Conservation (phyloP, 2,113 vertebrate species). For the Sebastes schlegelii region DNA sequence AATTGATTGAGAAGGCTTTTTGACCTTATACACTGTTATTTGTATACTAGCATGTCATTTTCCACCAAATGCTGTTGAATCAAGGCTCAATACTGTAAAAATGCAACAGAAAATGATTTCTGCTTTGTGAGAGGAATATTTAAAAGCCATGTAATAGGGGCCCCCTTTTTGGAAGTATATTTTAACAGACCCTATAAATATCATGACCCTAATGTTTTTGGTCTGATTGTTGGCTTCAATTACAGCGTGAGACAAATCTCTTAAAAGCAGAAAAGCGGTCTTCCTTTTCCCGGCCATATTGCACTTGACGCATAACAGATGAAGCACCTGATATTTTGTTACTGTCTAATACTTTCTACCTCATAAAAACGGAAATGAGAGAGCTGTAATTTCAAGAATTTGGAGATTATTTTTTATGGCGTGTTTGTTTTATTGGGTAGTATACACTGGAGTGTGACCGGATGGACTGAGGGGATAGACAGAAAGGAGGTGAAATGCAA, state of each 20-base stretch:
- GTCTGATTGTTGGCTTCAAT: slow-evolving; percentile 36
- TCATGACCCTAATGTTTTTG: slow-evolving; percentile 24
- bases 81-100: not conserved
- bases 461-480: slow-evolving; percentile 1
- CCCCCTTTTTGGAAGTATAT: not conserved
- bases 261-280: slow-evolving; percentile 27
- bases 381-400: slow-evolving; percentile 63
- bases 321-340: slow-evolving; percentile 56
- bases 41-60: not conserved
- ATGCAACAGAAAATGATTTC: not conserved
- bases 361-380: slow-evolving; percentile 63
- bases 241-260: slow-evolving; percentile 40
- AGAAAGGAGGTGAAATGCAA: slow-evolving; percentile 34
- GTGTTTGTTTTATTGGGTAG: slow-evolving; percentile 69
- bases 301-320: slow-evolving; percentile 40
- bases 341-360: slow-evolving; percentile 47
- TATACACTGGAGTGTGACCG: slow-evolving; percentile 56
- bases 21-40: slow-evolving; percentile 8
- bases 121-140: not conserved
- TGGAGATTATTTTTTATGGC: slow-evolving; percentile 67
- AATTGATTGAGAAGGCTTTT: slow-evolving; percentile 20
- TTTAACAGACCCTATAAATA: slow-evolving; percentile 48
- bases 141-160: not conserved
- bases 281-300: slow-evolving; percentile 19
- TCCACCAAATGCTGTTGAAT: not conserved